Evolutionary conservation across 2,888 invertebrate species (phyloP).

Genomic region (Eupelmus urozonus): DNA sequence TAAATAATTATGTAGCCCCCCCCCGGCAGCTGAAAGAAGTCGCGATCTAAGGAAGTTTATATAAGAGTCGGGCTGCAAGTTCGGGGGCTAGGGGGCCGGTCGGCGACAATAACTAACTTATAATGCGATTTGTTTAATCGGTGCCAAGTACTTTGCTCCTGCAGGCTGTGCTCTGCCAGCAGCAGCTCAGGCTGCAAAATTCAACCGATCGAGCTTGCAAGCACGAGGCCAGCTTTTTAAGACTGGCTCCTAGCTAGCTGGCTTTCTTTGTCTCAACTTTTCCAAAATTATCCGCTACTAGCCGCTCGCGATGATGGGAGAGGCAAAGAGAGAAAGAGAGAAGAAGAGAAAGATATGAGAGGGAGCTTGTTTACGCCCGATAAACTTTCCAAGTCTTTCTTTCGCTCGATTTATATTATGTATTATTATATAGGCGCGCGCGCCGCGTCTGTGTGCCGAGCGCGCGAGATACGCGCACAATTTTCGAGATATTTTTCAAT

Average conservation of each 20-base stretch:
- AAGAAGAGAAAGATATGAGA: not conserved
- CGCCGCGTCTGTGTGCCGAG: too few species aligned
- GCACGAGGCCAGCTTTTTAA: not conserved
- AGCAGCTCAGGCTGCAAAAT: too few species aligned
- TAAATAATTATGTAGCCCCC: constrained; percentile 72
- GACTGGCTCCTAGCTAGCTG: not conserved
- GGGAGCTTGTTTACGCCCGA: constrained; percentile 16
- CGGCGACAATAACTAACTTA: constrained; percentile 74
- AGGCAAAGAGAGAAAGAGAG: not conserved
- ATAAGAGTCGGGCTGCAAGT: constrained; percentile 67
- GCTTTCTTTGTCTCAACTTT: constrained; percentile 19
- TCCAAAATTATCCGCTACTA: not conserved
- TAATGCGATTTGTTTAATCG: constrained; percentile 77
- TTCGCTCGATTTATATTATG: not conserved
- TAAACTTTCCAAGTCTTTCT: constrained; percentile 7
- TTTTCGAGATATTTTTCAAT: too few species aligned
- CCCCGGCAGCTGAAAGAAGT: too few species aligned
- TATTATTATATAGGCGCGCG: too few species aligned
- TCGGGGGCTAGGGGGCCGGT: constrained; percentile 68
- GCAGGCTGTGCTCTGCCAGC: not conserved
- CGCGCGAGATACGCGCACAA: too few species aligned
- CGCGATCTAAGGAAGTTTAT: constrained; percentile 69
- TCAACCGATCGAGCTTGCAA: not conserved
- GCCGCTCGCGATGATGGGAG: not conserved
- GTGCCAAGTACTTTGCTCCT: constrained; percentile 73